Conservation (phyloP, 2,113 vertebrate species). For the Channa maculata region DNA sequence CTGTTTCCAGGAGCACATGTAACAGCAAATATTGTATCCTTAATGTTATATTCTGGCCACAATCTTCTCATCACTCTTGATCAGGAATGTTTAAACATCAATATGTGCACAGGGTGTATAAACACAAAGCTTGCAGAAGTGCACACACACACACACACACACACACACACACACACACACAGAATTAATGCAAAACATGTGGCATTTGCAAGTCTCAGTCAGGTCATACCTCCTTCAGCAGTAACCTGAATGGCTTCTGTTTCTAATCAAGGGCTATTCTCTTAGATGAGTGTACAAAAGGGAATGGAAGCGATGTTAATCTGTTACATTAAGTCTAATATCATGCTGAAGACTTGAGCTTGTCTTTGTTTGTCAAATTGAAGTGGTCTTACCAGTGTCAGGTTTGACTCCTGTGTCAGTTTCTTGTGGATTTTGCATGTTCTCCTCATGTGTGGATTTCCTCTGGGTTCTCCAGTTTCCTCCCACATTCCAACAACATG, state of each 20-base stretch:
- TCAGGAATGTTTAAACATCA: background rate
- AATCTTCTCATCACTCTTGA: slow-evolving; percentile 22
- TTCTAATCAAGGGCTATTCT: slow-evolving; percentile 46
- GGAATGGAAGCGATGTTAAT: slow-evolving; percentile 14
- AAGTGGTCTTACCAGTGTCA: slow-evolving; percentile 29
- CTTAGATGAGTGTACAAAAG: slow-evolving; percentile 3
- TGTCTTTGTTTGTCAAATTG: slow-evolving; percentile 32
- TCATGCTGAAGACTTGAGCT: slow-evolving; percentile 8
- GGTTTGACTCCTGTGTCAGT: slow-evolving; percentile 19
- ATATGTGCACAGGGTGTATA: slow-evolving; percentile 8
- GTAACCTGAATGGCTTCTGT: slow-evolving; percentile 46
- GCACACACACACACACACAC: slow-evolving; percentile 5
- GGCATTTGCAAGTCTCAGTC: slow-evolving; percentile 31
- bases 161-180: slow-evolving; percentile 9
- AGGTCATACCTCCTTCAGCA: slow-evolving; percentile 50
- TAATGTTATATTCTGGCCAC: slow-evolving; percentile 6
- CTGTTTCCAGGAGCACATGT: slow-evolving; percentile 24
- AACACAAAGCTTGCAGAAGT: background rate
- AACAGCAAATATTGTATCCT: slow-evolving; percentile 4
- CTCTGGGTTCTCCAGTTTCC: slow-evolving; percentile 61
- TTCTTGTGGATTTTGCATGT: slow-evolving; percentile 59
- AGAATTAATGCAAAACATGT: slow-evolving; percentile 64
- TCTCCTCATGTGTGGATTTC: slow-evolving; percentile 62
- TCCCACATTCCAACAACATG: slow-evolving; percentile 60
- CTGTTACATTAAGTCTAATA: slow-evolving; percentile 16